phyloP scores from a whole-genome alignment of 2,888 invertebrate species.

The Yponomeuta sedellus region DNA sequence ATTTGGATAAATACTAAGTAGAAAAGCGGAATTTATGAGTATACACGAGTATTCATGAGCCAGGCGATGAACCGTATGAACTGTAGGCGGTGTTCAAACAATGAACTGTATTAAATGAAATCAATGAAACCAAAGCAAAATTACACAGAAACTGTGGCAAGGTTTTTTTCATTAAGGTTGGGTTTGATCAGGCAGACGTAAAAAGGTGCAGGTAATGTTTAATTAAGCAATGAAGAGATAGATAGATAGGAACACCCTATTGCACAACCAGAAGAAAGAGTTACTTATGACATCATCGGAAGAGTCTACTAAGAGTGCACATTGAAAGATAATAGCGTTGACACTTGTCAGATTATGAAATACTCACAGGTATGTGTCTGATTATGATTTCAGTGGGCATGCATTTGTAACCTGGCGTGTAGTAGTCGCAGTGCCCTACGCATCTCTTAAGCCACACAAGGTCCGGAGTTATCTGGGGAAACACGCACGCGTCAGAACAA shows the following conservation, averaged over 20 bases:
- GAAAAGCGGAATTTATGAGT: slow-evolving; percentile 20
- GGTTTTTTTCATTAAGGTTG: no score
- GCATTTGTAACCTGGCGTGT: slow-evolving; percentile 43
- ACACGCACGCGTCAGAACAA: slow-evolving; percentile 28
- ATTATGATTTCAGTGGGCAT: slow-evolving; percentile 42
- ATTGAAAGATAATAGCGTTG: neutral
- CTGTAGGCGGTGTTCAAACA: no score
- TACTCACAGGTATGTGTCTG: slow-evolving; percentile 58
- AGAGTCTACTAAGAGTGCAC: neutral
- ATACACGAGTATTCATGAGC: no score
- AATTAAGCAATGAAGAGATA: slow-evolving; percentile 21
- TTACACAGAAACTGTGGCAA: no score
- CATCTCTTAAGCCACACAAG: slow-evolving; percentile 67
- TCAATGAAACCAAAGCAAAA: no score
- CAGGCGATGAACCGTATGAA: no score
- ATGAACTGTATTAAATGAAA: slow-evolving; percentile 54
- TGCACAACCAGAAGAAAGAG: no score
- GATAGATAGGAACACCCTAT: no score
- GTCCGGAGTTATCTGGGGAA: slow-evolving; percentile 62
- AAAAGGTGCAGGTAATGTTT: slow-evolving; percentile 43
- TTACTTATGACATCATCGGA: no score
- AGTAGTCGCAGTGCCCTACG: slow-evolving; percentile 60
- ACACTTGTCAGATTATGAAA: neutral
- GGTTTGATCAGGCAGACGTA: slow-evolving; percentile 33
- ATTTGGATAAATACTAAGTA: neutral